These are phyloP conservation scores for Andrena flavipes DNA, from an alignment of 2,888 invertebrate genomes.

Conservation along the genomic window DNA sequence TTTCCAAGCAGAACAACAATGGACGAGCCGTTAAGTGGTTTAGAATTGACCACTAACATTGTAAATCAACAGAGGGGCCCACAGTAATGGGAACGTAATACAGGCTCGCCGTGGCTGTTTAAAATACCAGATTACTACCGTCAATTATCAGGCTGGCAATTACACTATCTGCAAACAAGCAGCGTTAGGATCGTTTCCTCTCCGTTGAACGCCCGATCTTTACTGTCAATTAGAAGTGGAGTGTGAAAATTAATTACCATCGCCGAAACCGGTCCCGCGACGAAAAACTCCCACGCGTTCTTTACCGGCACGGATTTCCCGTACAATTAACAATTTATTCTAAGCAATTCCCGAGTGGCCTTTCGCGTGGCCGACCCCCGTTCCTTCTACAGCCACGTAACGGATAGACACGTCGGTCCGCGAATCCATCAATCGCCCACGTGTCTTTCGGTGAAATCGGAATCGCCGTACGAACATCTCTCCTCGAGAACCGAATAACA, in stretches of 20 bases:
- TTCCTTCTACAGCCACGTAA: conserved; percentile 14
- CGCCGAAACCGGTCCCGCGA: conserved; percentile 51
- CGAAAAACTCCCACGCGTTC: conserved; percentile 54
- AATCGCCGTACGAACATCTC: conserved; percentile 22
- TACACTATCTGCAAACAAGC: conserved; percentile 35
- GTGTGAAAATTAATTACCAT: conserved; percentile 65
- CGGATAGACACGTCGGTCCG: conserved; percentile 52
- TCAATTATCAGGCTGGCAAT: conserved; percentile 39
- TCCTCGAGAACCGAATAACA: background rate
- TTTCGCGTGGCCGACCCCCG: conserved; percentile 30
- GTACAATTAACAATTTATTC: conserved; percentile 64
- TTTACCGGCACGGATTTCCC: conserved; percentile 37
- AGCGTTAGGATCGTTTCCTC: conserved; percentile 12
- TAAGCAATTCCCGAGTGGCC: conserved; percentile 43
- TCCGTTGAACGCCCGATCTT: background rate
- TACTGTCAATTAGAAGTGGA: conserved; percentile 48
- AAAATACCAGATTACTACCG: conserved; percentile 9
- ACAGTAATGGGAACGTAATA: background rate
- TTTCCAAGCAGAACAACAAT: conserved; percentile 19
- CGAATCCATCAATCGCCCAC: conserved; percentile 60
- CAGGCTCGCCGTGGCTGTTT: conserved; percentile 11
- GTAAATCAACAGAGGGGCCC: conserved; percentile 36
- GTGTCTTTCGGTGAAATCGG: conserved; percentile 40
- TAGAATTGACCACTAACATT: conserved; percentile 23
- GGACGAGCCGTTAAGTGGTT: conserved; percentile 22